phyloP scores from a whole-genome alignment of 1,140 invertebrate species.

The Aradophagus sp. region DNA sequence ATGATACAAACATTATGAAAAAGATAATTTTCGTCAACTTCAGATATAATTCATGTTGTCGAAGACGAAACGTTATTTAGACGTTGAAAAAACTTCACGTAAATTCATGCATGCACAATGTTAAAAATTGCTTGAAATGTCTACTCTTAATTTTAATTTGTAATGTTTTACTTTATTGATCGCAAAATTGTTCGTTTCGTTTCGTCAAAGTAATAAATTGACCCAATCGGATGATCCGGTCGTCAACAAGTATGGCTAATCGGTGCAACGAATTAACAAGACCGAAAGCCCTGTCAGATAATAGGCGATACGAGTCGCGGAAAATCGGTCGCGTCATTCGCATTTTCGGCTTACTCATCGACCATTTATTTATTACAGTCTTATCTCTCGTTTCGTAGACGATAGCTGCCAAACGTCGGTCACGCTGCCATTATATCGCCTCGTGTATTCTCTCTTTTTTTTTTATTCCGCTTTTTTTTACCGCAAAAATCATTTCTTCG shows the following conservation, averaged over 20 bases:
- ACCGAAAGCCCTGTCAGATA: conserved; percentile 51
- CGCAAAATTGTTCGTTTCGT: too few relatives aligned
- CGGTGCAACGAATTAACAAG: conserved; percentile 30
- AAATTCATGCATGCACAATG: too few relatives aligned
- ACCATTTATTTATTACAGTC: conserved; percentile 66
- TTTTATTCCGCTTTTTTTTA: not conserved
- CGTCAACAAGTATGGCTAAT: conserved; percentile 21
- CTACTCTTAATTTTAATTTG: too few relatives aligned
- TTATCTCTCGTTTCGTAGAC: conserved; percentile 58
- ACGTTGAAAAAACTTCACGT: too few relatives aligned
- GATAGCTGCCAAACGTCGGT: conserved; percentile 53
- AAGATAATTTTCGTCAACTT: too few relatives aligned
- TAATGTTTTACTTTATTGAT: too few relatives aligned
- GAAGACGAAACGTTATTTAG: too few relatives aligned
- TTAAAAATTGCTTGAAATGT: too few relatives aligned
- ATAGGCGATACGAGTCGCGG: conserved; percentile 51
- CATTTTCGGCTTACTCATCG: conserved; percentile 65
- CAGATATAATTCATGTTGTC: too few relatives aligned
- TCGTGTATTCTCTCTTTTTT: not conserved
- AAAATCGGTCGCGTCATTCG: conserved; percentile 56
- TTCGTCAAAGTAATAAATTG: too few relatives aligned
- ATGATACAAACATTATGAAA: too few relatives aligned
- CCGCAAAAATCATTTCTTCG: not conserved
- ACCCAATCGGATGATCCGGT: too few relatives aligned
- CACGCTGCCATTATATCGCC: conserved; percentile 12